phyloP scores from a whole-genome alignment of 2,113 vertebrate genomes.

The Beaufortia kweichowensis region DNA sequence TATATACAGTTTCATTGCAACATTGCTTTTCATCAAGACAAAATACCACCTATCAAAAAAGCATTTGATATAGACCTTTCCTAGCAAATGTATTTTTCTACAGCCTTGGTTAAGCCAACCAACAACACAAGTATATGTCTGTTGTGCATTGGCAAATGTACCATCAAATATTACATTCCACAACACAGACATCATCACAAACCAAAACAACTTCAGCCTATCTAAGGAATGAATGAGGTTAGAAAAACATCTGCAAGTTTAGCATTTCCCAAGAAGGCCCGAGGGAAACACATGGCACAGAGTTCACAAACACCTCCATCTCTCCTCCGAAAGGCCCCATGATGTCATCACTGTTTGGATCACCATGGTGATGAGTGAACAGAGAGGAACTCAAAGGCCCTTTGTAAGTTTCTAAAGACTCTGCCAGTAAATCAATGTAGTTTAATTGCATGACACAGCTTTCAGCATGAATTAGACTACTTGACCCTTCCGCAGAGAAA shows the following conservation, averaged over 20 bases:
- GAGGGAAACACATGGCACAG: not conserved
- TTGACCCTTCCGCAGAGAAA: not conserved
- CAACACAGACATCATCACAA: not conserved
- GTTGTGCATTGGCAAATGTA: not conserved
- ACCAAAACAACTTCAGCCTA: not conserved
- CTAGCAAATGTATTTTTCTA: too few species aligned
- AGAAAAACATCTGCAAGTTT: constrained; percentile 1
- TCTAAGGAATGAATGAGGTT: not conserved
- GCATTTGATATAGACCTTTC: too few species aligned
- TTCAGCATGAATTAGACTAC: not conserved
- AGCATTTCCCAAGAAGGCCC: constrained; percentile 9
- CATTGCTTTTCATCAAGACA: too few species aligned
- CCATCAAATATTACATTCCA: constrained; percentile 26
- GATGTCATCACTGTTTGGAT: constrained; percentile 60
- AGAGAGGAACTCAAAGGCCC: constrained; percentile 28
- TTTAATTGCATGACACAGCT: constrained; percentile 30
- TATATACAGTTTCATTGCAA: too few species aligned
- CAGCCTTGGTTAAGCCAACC: not conserved
- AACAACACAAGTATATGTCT: constrained; percentile 10
- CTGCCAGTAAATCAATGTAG: constrained; percentile 19
- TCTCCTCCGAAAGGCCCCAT: constrained; percentile 44
- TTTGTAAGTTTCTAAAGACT: constrained; percentile 29
- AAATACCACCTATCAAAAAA: too few species aligned
- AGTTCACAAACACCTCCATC: constrained; percentile 27
- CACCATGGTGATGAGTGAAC: constrained; percentile 48